phyloP scores from a whole-genome alignment of 1,140 invertebrate species.

The Tenebrio molitor region DNA sequence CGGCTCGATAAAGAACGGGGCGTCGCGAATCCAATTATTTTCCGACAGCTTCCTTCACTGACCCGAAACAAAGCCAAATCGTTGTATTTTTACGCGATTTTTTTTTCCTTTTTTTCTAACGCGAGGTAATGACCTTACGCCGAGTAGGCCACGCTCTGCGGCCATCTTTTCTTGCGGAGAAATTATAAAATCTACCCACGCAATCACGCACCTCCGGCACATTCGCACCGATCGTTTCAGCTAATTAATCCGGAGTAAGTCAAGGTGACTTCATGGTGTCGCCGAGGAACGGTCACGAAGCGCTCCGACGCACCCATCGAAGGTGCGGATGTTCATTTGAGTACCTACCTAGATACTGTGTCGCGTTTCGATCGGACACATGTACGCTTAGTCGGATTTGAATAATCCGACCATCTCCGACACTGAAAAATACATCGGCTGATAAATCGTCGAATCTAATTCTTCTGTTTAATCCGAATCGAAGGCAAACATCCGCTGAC shows the following conservation, averaged over 20 bases:
- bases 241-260: background rate
- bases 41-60: background rate
- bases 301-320: no score
- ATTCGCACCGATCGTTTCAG: no score
- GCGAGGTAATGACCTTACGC: background rate
- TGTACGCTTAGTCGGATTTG: background rate
- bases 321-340: no score
- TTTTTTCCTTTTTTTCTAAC: background rate
- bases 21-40: conserved; percentile 10
- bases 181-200: no score
- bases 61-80: conserved; percentile 10
- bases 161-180: no score
- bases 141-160: background rate
- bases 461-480: conserved; percentile 2
- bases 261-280: background rate
- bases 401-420: background rate
- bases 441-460: conserved; percentile 1
- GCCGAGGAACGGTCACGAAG: no score
- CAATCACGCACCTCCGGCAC: no score
- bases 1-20: conserved; percentile 9
- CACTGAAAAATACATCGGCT: background rate
- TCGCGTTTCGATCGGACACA: no score
- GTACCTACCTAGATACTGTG: no score
- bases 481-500: conserved; percentile 3
- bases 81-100: conserved; percentile 1